A percentile compares a stretch with the other conserved stretches of the same genome.
Evolutionary conservation across 2,113 vertebrate species (phyloP).

Genomic region (Chrysochloris asiatica): DNA sequence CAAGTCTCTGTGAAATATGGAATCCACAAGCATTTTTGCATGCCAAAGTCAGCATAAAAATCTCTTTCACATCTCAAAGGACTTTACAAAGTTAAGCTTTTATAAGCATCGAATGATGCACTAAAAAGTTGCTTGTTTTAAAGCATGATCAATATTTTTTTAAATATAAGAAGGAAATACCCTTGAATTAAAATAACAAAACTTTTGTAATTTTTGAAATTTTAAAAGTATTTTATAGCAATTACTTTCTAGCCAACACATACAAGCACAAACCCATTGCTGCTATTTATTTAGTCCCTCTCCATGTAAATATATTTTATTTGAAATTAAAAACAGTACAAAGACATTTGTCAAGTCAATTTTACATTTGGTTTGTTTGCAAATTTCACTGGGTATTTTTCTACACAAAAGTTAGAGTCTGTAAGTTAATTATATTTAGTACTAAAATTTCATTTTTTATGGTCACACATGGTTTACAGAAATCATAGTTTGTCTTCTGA

Average conservation of each 20-base stretch:
- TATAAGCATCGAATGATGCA: background rate
- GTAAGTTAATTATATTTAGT: too few relatives aligned
- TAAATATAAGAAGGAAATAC: background rate
- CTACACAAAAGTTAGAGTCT: constrained; percentile 4
- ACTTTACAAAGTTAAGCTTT: background rate
- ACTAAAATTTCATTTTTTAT: constrained; percentile 10
- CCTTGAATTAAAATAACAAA: background rate
- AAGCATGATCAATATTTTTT: background rate
- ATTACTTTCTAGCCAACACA: background rate
- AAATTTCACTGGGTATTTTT: background rate
- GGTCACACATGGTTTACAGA: background rate
- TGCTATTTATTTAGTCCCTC: background rate
- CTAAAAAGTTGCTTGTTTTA: background rate
- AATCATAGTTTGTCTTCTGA: background rate
- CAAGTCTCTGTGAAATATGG: background rate
- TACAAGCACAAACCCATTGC: background rate
- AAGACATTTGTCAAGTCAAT: background rate
- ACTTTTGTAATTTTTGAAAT: constrained; percentile 27
- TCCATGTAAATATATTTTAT: background rate
- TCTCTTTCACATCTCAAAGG: background rate
- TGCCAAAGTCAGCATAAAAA: background rate
- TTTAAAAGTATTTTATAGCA: constrained; percentile 7
- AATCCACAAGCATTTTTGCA: background rate
- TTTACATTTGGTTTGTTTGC: background rate
- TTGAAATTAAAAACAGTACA: constrained; percentile 12